Percentiles rank a stretch among this genome's conserved stretches.
These are phyloP conservation scores for Petrocephalus schoutedeni DNA, from an alignment of 2,797 vertebrate species.

Conservation along the genomic window DNA sequence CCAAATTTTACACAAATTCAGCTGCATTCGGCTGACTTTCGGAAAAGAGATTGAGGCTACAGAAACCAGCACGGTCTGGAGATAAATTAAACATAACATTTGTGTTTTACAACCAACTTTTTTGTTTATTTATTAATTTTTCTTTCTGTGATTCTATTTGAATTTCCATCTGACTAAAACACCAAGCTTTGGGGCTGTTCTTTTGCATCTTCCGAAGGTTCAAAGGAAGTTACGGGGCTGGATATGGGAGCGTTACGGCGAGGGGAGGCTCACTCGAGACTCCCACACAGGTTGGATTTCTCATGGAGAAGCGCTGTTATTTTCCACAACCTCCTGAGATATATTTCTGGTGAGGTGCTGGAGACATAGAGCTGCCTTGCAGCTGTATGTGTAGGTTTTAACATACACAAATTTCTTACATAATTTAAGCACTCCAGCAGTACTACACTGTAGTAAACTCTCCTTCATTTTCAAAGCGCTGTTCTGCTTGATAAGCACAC, in stretches of 20 bases:
- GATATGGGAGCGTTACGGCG: not conserved
- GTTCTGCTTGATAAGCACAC: not conserved
- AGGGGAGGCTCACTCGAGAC: not conserved
- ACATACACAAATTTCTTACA: slow-evolving; percentile 48
- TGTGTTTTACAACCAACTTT: not conserved
- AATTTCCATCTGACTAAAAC: slow-evolving; percentile 11
- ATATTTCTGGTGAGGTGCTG: not conserved
- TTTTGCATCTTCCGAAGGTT: not conserved
- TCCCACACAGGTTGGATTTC: slow-evolving; percentile 2
- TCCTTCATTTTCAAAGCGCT: not conserved
- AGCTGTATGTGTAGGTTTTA: slow-evolving; percentile 47
- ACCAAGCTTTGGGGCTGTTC: slow-evolving; percentile 11
- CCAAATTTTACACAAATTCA: not conserved
- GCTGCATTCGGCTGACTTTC: not conserved
- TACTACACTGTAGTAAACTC: not conserved
- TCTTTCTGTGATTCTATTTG: not conserved
- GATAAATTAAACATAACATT: slow-evolving; percentile 11
- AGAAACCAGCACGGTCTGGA: not conserved
- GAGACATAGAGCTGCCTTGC: not conserved
- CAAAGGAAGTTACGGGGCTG: slow-evolving; percentile 7
- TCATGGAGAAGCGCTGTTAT: not conserved
- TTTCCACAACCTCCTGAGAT: slow-evolving; percentile 6
- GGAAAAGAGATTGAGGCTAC: not conserved
- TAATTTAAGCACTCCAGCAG: slow-evolving; percentile 36
- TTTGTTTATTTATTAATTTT: not conserved